Base-by-base conservation (phyloP, 1,140 invertebrate genomes). In the Gonioctena quinquepunctata region DNA sequence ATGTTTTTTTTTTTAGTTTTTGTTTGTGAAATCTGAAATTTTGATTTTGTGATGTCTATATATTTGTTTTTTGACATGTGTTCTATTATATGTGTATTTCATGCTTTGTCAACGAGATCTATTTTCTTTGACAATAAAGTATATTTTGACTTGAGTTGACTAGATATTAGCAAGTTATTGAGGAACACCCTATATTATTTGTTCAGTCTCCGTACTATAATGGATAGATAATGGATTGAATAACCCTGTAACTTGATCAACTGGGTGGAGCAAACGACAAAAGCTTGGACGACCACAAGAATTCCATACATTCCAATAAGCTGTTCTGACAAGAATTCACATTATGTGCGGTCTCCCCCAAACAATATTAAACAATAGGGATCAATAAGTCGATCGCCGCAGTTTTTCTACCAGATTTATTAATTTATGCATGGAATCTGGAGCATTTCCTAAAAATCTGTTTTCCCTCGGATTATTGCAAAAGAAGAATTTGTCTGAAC, bases 381-480 rank as follows among this genome's bases (percentile, higher is more conserved):
- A 59, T 59, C 56, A 16, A 59, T 59, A 59, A 59, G 56, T 26
- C 56, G 26, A 59, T 59, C 26, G 8, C 56, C n/a, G 11, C n/a
- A 59, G 26, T 13, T 25, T 21, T 19, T 21, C 11, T 59, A 59
- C 21, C 25, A 25, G 23, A 25, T 25, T 59, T 59, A 59, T 59
- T 26, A 59, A 59, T 26, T 59, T 59, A n/a, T 59, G 25, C 26
- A 26, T 59, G 56, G 56, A 59, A 59, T 59, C 26, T 59, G 23
- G 6, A 16, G 56, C 23, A 59, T 59, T 26, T 59, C 25, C 21
- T 59, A 59, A 59, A 59, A 59, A 59, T 59, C 26, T 23, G 26
- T 59, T 59, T 59, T 59, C 26, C 56, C 21, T 23, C 26, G 11
- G 23, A 25, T 59, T 25, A 59, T 59, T 42, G 8, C 33, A n/a